Conservation (phyloP, 1,140 invertebrate species). For the Drosophila orena region DNA sequence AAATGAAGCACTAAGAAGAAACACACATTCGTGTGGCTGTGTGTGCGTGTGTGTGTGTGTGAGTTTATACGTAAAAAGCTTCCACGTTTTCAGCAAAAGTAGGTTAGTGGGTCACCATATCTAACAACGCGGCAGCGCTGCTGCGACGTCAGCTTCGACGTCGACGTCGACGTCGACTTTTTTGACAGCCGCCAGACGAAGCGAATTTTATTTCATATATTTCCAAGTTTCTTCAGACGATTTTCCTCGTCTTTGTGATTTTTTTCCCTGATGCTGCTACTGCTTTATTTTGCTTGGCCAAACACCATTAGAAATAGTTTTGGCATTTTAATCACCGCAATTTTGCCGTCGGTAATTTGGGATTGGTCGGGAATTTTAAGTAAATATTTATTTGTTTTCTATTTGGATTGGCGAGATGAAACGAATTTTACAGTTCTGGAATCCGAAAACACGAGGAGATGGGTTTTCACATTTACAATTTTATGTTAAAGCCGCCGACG, state of each 20-base stretch:
- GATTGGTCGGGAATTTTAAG: slow-evolving; percentile 14
- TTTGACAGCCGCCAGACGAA: slow-evolving; percentile 65
- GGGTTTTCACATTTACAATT: background rate
- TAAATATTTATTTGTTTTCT: slow-evolving; percentile 41
- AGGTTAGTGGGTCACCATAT: slow-evolving; percentile 85
- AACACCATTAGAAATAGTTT: slow-evolving; percentile 54
- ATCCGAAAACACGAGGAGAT: slow-evolving; percentile 4
- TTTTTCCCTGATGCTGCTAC: background rate
- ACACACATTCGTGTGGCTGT: slow-evolving; percentile 1
- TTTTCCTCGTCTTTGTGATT: slow-evolving; percentile 36
- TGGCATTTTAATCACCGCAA: slow-evolving; percentile 43
- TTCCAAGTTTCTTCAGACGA: slow-evolving; percentile 26
- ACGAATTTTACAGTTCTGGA: slow-evolving; percentile 6
- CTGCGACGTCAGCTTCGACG: slow-evolving; percentile 23
- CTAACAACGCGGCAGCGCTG: slow-evolving; percentile 71
- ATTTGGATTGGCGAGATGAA: slow-evolving; percentile 34
- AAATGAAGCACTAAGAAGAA: slow-evolving; percentile 49
- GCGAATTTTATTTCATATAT: slow-evolving; percentile 48
- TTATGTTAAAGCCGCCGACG: background rate
- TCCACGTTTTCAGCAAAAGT: slow-evolving; percentile 78
- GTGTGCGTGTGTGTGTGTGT: slow-evolving; percentile 2
- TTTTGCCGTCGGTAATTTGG: slow-evolving; percentile 13
- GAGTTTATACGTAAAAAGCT: slow-evolving; percentile 65
- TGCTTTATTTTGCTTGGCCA: slow-evolving; percentile 31
- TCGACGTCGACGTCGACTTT: slow-evolving; percentile 34